Evolutionary conservation across 2,888 invertebrate genomes (phyloP).

Genomic region (Graphium colonna): DNA sequence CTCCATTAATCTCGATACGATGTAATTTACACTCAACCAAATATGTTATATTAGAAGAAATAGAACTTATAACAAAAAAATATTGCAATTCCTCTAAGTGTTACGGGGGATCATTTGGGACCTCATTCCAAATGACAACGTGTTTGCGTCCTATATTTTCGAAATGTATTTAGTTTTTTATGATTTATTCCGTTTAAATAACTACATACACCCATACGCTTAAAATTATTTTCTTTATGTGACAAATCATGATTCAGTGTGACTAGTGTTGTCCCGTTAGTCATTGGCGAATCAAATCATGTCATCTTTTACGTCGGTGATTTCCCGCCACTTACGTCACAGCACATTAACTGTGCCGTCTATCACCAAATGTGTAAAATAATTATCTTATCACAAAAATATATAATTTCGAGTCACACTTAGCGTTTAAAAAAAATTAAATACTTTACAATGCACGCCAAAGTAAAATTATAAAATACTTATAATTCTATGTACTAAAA

Average conservation of each 20-base stretch:
- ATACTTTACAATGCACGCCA: no score
- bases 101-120: no score
- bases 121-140: no score
- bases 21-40: no score
- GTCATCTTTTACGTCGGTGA: slow-evolving; percentile 16
- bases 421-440: no score
- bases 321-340: slow-evolving; percentile 1
- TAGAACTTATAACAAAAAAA: background rate
- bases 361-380: background rate
- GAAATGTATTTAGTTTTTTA: background rate
- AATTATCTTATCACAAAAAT: background rate
- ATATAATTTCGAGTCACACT: no score
- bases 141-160: background rate
- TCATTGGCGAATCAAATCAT: slow-evolving; percentile 17
- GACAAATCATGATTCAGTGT: slow-evolving; percentile 15
- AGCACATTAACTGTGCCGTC: background rate
- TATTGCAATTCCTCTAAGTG: no score
- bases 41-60: background rate
- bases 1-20: background rate
- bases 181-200: background rate
- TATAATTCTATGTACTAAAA: no score
- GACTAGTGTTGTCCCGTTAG: slow-evolving; percentile 12
- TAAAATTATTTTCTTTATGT: background rate
- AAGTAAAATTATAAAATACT: no score
- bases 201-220: background rate